phyloP scores from a whole-genome alignment of 2,888 invertebrate species.

The Drosophila mimetica region DNA sequence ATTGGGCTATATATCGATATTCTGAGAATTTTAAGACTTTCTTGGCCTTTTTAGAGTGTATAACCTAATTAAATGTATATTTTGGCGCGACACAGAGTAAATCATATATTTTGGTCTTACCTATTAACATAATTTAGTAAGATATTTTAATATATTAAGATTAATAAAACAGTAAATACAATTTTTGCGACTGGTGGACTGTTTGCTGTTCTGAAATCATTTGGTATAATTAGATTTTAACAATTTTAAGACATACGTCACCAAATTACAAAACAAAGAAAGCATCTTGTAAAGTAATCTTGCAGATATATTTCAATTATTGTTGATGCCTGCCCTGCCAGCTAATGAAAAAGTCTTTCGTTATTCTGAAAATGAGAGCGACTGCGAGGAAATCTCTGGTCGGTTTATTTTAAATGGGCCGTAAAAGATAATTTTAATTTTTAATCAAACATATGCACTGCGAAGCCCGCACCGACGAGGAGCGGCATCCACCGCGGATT shows the following conservation, averaged over 20 bases:
- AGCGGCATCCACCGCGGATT: slow-evolving; percentile 33
- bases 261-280: slow-evolving; percentile 12
- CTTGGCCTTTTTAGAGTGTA: no score
- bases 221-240: not conserved
- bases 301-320: slow-evolving; percentile 36
- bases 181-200: no score
- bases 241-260: not conserved
- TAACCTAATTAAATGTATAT: no score
- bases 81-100: no score
- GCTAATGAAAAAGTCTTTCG: slow-evolving; percentile 57
- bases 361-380: slow-evolving; percentile 82
- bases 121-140: no score
- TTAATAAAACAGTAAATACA: no score
- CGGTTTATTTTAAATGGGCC: slow-evolving; percentile 82
- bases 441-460: slow-evolving; percentile 80
- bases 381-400: slow-evolving; percentile 81
- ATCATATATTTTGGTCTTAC: no score
- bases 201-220: no score
- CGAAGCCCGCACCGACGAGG: slow-evolving; percentile 48
- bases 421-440: slow-evolving; percentile 83
- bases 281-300: slow-evolving; percentile 32
- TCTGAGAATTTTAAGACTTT: no score
- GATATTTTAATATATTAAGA: no score
- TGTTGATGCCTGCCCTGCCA: slow-evolving; percentile 21
- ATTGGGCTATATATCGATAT: not conserved